Conservation (phyloP, 2,113 vertebrate species). For the Ciconia maguari region DNA sequence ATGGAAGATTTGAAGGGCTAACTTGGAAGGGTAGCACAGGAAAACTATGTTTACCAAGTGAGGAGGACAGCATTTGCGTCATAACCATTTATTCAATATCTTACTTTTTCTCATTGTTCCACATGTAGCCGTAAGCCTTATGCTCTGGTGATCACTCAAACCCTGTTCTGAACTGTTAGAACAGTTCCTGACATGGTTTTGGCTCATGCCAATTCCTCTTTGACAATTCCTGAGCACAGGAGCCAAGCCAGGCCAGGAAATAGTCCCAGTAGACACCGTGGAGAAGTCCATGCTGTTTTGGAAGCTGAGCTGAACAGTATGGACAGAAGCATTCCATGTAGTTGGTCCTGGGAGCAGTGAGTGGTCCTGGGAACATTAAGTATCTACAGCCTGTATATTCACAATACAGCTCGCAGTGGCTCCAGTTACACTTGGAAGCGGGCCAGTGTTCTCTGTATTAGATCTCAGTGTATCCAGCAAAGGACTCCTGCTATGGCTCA, state of each 20-base stretch:
- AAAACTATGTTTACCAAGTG: background rate
- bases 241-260: background rate
- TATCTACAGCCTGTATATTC: background rate
- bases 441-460: background rate
- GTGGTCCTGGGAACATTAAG: background rate
- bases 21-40: background rate
- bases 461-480: background rate
- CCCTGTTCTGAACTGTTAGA: background rate
- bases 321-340: background rate
- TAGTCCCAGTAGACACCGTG: background rate
- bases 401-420: background rate
- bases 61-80: conserved; percentile 6
- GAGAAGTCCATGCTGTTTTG: background rate
- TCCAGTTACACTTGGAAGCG: background rate
- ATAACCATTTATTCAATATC: background rate
- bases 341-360: background rate
- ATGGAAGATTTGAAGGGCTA: background rate
- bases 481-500: background rate
- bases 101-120: conserved; percentile 10
- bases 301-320: background rate
- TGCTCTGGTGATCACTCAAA: background rate
- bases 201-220: background rate
- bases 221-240: background rate
- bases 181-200: background rate
- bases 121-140: background rate